These are phyloP conservation scores for Lasiurus borealis DNA, from an alignment of 2,113 vertebrate species.

Conservation along the genomic window DNA sequence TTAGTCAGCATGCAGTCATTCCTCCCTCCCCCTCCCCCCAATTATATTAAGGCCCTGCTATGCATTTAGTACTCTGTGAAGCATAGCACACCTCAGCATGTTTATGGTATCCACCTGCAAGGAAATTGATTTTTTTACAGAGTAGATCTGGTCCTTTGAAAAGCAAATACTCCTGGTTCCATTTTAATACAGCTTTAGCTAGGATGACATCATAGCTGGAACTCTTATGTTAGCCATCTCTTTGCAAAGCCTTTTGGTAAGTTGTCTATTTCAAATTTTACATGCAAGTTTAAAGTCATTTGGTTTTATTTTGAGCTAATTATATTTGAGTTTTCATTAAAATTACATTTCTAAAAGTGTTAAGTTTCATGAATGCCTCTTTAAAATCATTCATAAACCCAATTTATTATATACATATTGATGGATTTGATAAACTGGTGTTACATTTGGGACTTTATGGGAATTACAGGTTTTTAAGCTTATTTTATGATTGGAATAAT, in stretches of 20 bases:
- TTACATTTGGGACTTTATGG: neutral
- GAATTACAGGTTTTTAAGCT: neutral
- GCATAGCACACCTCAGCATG: conserved; percentile 11
- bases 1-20: neutral
- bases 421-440: neutral
- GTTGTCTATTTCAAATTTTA: conserved; percentile 36
- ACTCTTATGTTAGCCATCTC: neutral
- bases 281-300: conserved; percentile 10
- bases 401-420: neutral
- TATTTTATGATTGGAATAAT: conserved; percentile 25
- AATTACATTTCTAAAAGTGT: conserved; percentile 23
- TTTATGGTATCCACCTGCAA: conserved; percentile 68
- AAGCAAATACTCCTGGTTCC: conserved; percentile 65
- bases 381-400: conserved; percentile 10
- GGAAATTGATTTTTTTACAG: conserved; percentile 69
- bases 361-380: conserved; percentile 27
- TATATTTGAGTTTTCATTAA: conserved; percentile 30
- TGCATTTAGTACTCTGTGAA: neutral
- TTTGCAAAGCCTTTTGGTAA: neutral
- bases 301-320: conserved; percentile 56
- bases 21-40: neutral
- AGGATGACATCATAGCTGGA: conserved; percentile 25
- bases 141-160: conserved; percentile 59
- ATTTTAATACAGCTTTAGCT: conserved; percentile 59
- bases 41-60: neutral